Conservation (phyloP, 2,797 vertebrate genomes). For the Galagoides demidoff region DNA sequence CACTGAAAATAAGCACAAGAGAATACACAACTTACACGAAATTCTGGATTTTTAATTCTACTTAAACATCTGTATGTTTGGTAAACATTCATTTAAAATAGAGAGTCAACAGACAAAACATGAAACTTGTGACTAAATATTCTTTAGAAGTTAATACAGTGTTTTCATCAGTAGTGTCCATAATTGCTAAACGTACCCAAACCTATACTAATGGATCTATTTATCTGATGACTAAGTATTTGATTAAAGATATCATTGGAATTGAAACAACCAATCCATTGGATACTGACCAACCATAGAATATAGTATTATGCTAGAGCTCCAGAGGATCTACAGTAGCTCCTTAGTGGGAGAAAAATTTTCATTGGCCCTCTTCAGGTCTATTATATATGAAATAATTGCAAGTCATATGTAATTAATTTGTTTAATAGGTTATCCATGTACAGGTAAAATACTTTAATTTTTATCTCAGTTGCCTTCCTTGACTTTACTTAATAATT, state of each 20-base stretch:
- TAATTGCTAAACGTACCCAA: not conserved
- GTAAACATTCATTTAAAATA: not conserved
- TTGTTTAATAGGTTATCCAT: not conserved
- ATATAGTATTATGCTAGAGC: not conserved
- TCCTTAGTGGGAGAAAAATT: not conserved
- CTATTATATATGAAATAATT: not conserved
- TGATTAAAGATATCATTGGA: not conserved
- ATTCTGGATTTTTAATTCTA: slow-evolving; percentile 17
- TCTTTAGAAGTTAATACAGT: not conserved
- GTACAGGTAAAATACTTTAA: slow-evolving; percentile 11
- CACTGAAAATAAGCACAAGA: slow-evolving; percentile 23
- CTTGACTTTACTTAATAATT: slow-evolving; percentile 2
- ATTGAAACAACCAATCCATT: not conserved
- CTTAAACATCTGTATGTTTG: not conserved
- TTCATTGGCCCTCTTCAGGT: not conserved
- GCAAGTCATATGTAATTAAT: not conserved
- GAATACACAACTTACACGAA: slow-evolving; percentile 4
- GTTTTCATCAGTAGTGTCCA: not conserved
- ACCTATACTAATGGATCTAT: not conserved
- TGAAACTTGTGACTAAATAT: not conserved
- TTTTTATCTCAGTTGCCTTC: not conserved
- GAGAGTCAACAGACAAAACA: not conserved
- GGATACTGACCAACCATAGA: not conserved
- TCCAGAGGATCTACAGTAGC: not conserved
- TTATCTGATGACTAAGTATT: slow-evolving; percentile 17